A percentile compares a stretch with the other conserved stretches of the same genome.
These are phyloP conservation scores for Dendroctonus ponderosae DNA, from an alignment of 1,140 invertebrate species.

Conservation along the genomic window DNA sequence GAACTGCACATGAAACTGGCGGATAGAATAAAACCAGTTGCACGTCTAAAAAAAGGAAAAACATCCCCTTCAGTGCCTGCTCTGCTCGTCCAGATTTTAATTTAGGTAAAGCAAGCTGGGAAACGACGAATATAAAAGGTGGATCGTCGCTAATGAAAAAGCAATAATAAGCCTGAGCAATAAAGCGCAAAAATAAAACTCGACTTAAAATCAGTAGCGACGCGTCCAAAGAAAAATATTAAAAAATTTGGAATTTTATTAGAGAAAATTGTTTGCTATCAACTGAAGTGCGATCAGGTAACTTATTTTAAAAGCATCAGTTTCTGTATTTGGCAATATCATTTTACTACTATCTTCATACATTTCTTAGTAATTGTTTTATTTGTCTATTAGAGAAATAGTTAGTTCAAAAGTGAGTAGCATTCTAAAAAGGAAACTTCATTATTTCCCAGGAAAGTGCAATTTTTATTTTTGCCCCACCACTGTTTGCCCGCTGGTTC, in stretches of 20 bases:
- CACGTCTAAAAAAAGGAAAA: slow-evolving; percentile 11
- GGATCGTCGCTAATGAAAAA: slow-evolving; percentile 33
- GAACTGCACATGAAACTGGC: too few species aligned
- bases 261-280: background rate
- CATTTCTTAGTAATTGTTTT: too few species aligned
- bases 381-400: too few species aligned
- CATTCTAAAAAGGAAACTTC: too few species aligned
- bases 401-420: too few species aligned
- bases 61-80: slow-evolving; percentile 6
- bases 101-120: slow-evolving; percentile 8
- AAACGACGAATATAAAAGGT: slow-evolving; percentile 30
- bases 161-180: slow-evolving; percentile 30
- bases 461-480: background rate
- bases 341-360: too few species aligned
- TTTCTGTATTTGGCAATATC: background rate
- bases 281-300: background rate
- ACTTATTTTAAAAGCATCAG: background rate
- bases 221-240: background rate
- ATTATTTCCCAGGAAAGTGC: too few species aligned
- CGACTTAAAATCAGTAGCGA: slow-evolving; percentile 24
- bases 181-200: slow-evolving; percentile 30
- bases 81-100: slow-evolving; percentile 17
- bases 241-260: background rate
- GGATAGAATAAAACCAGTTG: slow-evolving; percentile 8
- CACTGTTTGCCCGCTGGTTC: background rate